Conservation (phyloP, 2,888 invertebrate genomes). For the Xestia sexstrigata region DNA sequence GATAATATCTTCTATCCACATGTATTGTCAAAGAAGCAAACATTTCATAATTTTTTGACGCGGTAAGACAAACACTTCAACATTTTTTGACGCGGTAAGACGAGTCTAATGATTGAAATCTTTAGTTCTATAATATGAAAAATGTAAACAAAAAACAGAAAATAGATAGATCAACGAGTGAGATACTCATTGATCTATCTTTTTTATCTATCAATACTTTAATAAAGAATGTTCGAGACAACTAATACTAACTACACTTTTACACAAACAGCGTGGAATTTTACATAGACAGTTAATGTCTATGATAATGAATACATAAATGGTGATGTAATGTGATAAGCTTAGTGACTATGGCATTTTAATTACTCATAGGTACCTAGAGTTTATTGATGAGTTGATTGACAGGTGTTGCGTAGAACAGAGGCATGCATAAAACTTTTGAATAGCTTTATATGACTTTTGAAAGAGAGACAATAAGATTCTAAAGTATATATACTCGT, state of each 20-base stretch:
- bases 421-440: neutral
- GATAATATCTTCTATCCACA: too few species aligned
- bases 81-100: neutral
- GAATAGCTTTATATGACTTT: neutral
- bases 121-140: too few species aligned
- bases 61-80: too few species aligned
- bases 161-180: too few species aligned
- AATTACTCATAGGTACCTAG: neutral
- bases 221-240: neutral
- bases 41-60: neutral
- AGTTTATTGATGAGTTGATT: neutral
- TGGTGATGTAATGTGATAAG: conserved; percentile 14
- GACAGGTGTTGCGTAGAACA: neutral
- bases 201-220: too few species aligned
- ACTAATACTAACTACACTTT: neutral
- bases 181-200: too few species aligned
- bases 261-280: conserved; percentile 16
- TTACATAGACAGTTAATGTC: conserved; percentile 5
- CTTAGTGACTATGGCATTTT: conserved; percentile 2
- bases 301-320: neutral
- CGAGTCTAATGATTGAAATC: neutral
- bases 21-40: neutral
- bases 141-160: neutral
- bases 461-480: neutral
- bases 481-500: neutral